phyloP scores from a whole-genome alignment of 2,113 vertebrate species.

The Mormyrus iriodes region DNA sequence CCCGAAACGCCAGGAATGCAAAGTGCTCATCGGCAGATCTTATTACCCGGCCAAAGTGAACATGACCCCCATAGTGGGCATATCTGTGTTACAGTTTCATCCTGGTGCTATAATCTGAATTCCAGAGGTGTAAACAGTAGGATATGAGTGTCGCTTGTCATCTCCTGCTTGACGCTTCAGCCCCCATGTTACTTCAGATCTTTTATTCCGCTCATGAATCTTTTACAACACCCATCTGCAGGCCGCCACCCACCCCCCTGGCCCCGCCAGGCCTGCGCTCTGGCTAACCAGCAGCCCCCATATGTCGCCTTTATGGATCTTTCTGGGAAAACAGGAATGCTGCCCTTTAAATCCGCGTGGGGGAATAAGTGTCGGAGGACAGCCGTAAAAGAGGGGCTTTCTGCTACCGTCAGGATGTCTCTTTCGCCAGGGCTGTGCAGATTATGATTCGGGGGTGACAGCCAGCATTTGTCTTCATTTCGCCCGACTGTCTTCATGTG shows the following conservation, averaged over 20 bases:
- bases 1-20: not conserved
- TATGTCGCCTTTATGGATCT: conserved; percentile 75
- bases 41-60: not conserved
- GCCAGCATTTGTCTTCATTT: conserved; percentile 98
- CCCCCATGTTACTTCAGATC: conserved; percentile 76
- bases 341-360: conserved; percentile 50
- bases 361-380: conserved; percentile 23
- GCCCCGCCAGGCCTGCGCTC: conserved; percentile 67
- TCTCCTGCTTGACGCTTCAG: conserved; percentile 65
- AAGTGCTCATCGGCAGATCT: not conserved
- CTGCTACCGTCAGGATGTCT: conserved; percentile 76
- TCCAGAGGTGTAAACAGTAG: conserved; percentile 23
- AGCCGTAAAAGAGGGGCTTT: conserved; percentile 37
- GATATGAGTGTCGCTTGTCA: conserved; percentile 37
- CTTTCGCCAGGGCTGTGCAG: conserved; percentile 71
- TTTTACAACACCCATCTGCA: conserved; percentile 85
- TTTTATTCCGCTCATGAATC: conserved; percentile 75
- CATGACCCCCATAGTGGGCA: not conserved
- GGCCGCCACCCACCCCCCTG: conserved; percentile 58
- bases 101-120: conserved; percentile 13
- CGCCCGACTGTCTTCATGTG: conserved; percentile 94
- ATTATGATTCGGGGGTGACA: conserved; percentile 88
- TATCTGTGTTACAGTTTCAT: not conserved
- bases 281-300: conserved; percentile 73
- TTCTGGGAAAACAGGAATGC: conserved; percentile 60